Evolutionary conservation across 2,888 invertebrate species (phyloP).

Genomic region (Chalcosyrphus nemorum): DNA sequence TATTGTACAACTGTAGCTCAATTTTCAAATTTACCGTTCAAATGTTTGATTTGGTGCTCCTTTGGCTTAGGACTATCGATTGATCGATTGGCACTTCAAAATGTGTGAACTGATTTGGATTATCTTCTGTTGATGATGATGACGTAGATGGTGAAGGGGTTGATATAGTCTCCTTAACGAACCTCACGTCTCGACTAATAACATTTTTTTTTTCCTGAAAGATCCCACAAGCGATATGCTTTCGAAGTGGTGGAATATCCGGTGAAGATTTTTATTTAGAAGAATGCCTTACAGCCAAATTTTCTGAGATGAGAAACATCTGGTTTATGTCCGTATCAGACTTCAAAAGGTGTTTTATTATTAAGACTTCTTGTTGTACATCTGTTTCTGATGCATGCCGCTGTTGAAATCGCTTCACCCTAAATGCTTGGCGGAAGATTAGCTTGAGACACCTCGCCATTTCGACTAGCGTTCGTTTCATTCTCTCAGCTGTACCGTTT

Average conservation of each 20-base stretch:
- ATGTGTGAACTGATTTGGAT: too few species aligned
- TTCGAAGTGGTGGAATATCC: conserved; percentile 24
- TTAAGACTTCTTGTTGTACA: conserved; percentile 13
- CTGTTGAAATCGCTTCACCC: conserved; percentile 35
- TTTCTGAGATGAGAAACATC: conserved; percentile 13
- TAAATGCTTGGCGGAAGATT: too few species aligned
- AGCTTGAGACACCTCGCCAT: conserved; percentile 20
- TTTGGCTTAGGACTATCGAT: too few species aligned
- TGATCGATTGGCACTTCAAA: too few species aligned
- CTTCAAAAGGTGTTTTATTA: background rate
- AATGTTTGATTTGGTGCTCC: too few species aligned
- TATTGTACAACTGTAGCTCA: too few species aligned
- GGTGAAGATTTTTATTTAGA: conserved; percentile 18
- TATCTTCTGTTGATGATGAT: too few species aligned
- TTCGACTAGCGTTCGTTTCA: background rate
- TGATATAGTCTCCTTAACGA: too few species aligned
- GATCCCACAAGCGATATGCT: conserved; percentile 9
- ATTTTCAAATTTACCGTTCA: too few species aligned
- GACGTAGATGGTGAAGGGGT: too few species aligned
- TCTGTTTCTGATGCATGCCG: conserved; percentile 29
- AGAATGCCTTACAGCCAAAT: conserved; percentile 16
- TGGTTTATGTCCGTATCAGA: conserved; percentile 2
- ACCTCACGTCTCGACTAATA: conserved; percentile 22
- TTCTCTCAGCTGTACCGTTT: background rate
- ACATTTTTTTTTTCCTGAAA: conserved; percentile 4